Evolutionary conservation across 1,140 invertebrate genomes (phyloP), one percentile per base, ranked within the genome.

Genomic region (Planococcus citri): DNA sequence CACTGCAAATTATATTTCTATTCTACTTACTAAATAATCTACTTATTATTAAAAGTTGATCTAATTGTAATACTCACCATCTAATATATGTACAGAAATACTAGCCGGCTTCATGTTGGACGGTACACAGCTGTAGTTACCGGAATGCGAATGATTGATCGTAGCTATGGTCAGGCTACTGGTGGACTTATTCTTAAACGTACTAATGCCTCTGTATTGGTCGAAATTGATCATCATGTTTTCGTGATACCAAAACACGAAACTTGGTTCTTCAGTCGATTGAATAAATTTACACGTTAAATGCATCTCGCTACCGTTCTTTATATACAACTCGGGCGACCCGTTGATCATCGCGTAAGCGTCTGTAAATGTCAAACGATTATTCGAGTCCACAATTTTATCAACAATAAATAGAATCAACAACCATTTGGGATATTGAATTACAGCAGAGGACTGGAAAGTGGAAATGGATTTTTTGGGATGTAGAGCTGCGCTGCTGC

Each of bases 121-220:
- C 1, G 91, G 88, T 64, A 90, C 85, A 76, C 91, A 94, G 8
- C 89, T 90, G 77, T 93, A 94, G 79, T 93, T 93, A 6, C 91
- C 91, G 10, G 89, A 89, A 74, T 94, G 89, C 68, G 71, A 69
- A 17, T 68, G 68, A 27, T 71, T 78, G 74, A 74, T 78, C 75
- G 20, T 78, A 69, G 25, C 78, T 77, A 71, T 78, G 74, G 37
- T 80, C 74, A 72, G 75, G 73, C 78, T 75, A 27, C 75, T 77
- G 22, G 76, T 74, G 3, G 76, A 74, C n/a, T 76, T 76, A 10
- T 78, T 78, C 64, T 78, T 79, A 25, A 74, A 75, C 24, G 76
- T 75, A 8, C 51, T 24, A 10, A 77, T 73, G 0, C 75, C 75
- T 4, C 75, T 69, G 24, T 74, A 73, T 58, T 69, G 70, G 74